These are phyloP conservation scores for Megatriorchis doriae DNA, from an alignment of 2,113 vertebrate species.

Conservation along the genomic window DNA sequence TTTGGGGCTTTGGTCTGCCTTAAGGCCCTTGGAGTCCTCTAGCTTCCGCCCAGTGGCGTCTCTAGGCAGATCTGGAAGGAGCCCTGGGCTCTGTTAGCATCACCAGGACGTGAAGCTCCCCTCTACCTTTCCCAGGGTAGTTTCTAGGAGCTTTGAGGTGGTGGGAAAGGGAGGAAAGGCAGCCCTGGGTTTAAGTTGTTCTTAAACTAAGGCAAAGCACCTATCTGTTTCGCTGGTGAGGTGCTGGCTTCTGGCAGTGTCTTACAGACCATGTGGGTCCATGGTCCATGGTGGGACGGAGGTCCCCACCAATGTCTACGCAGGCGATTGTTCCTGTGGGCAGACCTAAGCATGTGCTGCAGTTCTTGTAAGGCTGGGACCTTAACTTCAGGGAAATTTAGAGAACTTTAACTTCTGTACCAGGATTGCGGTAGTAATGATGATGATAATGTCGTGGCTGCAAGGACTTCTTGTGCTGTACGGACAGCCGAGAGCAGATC, in stretches of 20 bases:
- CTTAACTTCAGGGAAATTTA: neutral
- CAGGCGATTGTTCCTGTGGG: accelerated
- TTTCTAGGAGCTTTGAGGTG: neutral
- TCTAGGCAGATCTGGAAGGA: neutral
- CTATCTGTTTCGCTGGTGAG: accelerated
- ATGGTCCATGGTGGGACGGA: accelerated
- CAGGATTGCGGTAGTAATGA: neutral
- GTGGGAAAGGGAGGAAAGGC: neutral
- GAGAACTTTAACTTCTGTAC: neutral
- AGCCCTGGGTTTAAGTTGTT: neutral
- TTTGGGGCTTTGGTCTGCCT: neutral
- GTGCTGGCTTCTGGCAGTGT: neutral
- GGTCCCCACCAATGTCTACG: neutral
- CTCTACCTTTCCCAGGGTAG: neutral
- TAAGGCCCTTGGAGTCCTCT: neutral
- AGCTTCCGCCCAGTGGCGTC: neutral
- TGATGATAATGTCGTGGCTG: neutral
- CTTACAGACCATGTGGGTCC: accelerated
- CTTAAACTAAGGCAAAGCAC: neutral
- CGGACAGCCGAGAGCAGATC: neutral
- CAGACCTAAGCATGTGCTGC: neutral
- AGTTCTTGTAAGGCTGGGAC: neutral
- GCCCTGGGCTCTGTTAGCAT: neutral
- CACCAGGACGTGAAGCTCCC: neutral
- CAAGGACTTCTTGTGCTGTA: neutral